Percentiles rank a stretch among this genome's conserved stretches.
Conservation (phyloP, 1,140 invertebrate genomes). For the Drosophila pseudoananassae region DNA sequence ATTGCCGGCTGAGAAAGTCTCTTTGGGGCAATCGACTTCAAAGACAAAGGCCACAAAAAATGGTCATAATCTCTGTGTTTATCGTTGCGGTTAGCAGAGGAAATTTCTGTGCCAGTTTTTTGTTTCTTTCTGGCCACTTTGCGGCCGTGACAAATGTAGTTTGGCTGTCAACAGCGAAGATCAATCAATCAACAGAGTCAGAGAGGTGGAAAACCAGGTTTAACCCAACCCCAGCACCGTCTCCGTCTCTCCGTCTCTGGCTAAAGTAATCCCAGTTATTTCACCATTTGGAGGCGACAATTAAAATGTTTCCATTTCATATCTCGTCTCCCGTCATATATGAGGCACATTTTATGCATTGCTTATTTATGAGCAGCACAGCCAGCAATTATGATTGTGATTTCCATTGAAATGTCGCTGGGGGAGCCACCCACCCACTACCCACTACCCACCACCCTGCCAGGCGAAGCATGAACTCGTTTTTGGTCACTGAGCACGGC, state of each 20-base stretch:
- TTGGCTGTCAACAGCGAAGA: conserved; percentile 56
- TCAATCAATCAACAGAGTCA: conserved; percentile 54
- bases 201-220: conserved; percentile 46
- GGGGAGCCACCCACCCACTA: not conserved
- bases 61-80: conserved; percentile 10
- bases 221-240: not conserved
- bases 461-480: conserved; percentile 70
- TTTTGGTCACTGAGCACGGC: conserved; percentile 63
- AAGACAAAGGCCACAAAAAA: conserved; percentile 44
- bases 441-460: not conserved
- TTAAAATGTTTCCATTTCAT: conserved; percentile 72
- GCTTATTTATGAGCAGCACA: conserved; percentile 44
- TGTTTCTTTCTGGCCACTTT: conserved; percentile 17
- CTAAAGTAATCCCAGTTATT: conserved; percentile 41
- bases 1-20: conserved; percentile 39
- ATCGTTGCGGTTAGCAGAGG: conserved; percentile 18
- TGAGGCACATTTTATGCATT: conserved; percentile 36
- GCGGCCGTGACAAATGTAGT: conserved; percentile 59
- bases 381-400: conserved; percentile 57
- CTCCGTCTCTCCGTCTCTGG: not conserved
- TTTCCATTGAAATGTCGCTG: conserved; percentile 61
- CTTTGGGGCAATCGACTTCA: conserved; percentile 1
- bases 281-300: conserved; percentile 66
- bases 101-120: conserved; percentile 51
- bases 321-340: conserved; percentile 7